phyloP scores from a whole-genome alignment of 2,797 vertebrate genomes.

The Fistularia tabacaria region DNA sequence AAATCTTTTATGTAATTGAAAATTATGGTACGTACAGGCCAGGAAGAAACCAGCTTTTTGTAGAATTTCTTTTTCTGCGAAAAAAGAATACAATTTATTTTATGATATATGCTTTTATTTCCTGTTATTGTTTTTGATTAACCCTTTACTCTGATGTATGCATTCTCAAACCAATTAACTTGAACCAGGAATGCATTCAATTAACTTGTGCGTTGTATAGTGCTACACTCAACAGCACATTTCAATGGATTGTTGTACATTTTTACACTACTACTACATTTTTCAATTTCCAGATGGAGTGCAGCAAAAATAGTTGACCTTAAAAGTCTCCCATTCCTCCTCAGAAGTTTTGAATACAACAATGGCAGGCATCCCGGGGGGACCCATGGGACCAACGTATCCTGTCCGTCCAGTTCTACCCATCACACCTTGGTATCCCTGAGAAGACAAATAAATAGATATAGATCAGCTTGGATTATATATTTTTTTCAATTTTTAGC shows the following conservation, averaged over 20 bases:
- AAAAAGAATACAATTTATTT: slow-evolving; percentile 9
- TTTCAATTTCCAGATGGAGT: neutral
- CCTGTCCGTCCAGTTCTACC: slow-evolving; percentile 71
- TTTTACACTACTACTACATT: no score
- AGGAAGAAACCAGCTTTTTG: slow-evolving; percentile 68
- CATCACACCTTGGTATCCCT: slow-evolving; percentile 75
- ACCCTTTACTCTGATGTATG: no score
- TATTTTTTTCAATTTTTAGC: no score
- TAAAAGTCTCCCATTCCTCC: slow-evolving; percentile 76
- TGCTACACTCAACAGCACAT: no score
- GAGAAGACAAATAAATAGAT: slow-evolving; percentile 11
- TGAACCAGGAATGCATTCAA: no score
- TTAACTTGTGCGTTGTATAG: no score
- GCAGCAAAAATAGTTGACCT: slow-evolving; percentile 49
- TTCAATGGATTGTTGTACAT: no score
- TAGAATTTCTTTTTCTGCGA: slow-evolving; percentile 74
- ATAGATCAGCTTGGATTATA: neutral
- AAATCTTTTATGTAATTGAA: neutral
- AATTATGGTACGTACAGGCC: slow-evolving; percentile 66
- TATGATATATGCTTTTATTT: neutral
- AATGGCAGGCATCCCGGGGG: slow-evolving; percentile 73
- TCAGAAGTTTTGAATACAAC: slow-evolving; percentile 72
- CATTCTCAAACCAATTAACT: no score
- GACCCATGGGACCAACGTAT: slow-evolving; percentile 67
- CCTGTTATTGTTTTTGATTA: no score